phyloP scores from a whole-genome alignment of 2,888 invertebrate genomes.

The Molorchus minor region DNA sequence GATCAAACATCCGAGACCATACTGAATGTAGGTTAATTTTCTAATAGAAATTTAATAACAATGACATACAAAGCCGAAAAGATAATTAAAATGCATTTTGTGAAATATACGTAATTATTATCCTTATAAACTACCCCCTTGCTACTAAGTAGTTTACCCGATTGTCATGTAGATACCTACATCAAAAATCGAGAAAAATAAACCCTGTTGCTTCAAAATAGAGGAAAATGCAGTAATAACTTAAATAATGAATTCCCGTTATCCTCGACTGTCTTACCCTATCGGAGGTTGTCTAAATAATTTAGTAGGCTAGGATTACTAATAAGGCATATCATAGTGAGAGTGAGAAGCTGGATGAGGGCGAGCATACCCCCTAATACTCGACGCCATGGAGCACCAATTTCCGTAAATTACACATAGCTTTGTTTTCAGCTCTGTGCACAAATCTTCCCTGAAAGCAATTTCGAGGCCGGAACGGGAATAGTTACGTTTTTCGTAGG shows the following conservation, averaged over 20 bases:
- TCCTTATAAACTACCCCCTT: too few species aligned
- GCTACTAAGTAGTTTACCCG: too few species aligned
- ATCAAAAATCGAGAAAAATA: conserved; percentile 6
- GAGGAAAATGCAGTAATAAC: conserved; percentile 36
- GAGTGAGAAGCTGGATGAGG: conserved; percentile 36
- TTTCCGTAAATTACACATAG: conserved; percentile 67
- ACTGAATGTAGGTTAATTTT: too few species aligned
- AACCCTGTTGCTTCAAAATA: conserved; percentile 13
- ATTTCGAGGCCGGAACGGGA: conserved; percentile 59
- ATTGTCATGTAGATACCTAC: too few species aligned
- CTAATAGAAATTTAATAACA: too few species aligned
- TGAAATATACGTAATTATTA: too few species aligned
- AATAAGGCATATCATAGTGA: conserved; percentile 55
- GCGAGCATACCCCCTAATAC: conserved; percentile 29
- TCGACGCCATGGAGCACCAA: conserved; percentile 59
- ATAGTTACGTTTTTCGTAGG: conserved; percentile 63
- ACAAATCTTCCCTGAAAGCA: conserved; percentile 66
- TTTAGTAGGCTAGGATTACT: conserved; percentile 50
- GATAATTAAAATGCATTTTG: too few species aligned
- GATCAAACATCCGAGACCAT: too few species aligned
- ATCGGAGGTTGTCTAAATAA: conserved; percentile 48
- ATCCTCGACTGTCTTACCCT: conserved; percentile 38
- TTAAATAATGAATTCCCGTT: conserved; percentile 46
- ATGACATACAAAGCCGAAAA: too few species aligned
- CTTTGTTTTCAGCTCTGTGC: conserved; percentile 65